Evolutionary conservation across 1,140 invertebrate genomes (phyloP).

Genomic region (Macrobrachium rosenbergii): DNA sequence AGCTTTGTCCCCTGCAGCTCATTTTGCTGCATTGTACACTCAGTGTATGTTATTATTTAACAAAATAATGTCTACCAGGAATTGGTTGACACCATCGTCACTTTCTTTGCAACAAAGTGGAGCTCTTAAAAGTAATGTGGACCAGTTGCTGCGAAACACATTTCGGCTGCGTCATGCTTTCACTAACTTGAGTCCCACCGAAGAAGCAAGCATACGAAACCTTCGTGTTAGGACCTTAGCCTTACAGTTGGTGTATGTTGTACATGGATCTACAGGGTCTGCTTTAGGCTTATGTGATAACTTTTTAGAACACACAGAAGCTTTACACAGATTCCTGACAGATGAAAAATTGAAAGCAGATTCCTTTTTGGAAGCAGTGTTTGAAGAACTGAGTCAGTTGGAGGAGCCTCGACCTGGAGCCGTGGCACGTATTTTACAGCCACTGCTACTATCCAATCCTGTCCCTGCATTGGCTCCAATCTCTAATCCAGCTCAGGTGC

Average conservation of each 20-base stretch:
- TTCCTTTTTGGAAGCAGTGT: constrained; percentile 83
- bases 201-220: constrained; percentile 84
- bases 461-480: constrained; percentile 71
- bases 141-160: constrained; percentile 79
- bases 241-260: constrained; percentile 84
- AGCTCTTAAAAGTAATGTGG: constrained; percentile 74
- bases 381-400: constrained; percentile 82
- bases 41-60: constrained; percentile 72
- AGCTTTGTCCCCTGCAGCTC: constrained; percentile 84
- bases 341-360: constrained; percentile 71
- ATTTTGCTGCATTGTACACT: constrained; percentile 88
- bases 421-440: constrained; percentile 84
- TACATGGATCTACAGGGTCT: constrained; percentile 76
- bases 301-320: constrained; percentile 77
- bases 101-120: constrained; percentile 72
- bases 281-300: constrained; percentile 77
- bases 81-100: constrained; percentile 73
- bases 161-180: constrained; percentile 87
- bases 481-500: constrained; percentile 74
- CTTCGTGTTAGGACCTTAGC: constrained; percentile 87
- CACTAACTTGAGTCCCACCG: constrained; percentile 81
- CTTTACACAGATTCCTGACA: constrained; percentile 70
- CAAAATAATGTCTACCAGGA: constrained; percentile 70
- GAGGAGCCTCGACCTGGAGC: constrained; percentile 88
- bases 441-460: constrained; percentile 77